phyloP scores from a whole-genome alignment of 2,113 vertebrate species.

The Casuarius casuarius region DNA sequence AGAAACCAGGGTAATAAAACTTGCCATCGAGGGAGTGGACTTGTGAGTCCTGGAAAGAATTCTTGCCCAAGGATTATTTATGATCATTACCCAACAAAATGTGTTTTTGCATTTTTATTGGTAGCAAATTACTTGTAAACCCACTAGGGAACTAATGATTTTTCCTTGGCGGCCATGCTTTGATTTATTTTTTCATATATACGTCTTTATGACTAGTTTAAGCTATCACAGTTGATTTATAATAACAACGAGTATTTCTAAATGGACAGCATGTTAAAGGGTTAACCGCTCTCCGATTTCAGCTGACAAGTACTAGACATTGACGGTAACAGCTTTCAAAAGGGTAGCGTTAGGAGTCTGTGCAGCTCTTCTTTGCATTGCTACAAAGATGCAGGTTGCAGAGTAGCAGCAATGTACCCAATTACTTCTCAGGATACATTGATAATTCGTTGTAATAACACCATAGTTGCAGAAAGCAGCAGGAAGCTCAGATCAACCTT shows the following conservation, averaged over 20 bases:
- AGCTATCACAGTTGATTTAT: slow-evolving; percentile 40
- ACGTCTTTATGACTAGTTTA: neutral
- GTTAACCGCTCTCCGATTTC: neutral
- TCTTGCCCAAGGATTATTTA: slow-evolving; percentile 63
- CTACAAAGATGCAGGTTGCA: neutral
- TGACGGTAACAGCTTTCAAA: neutral
- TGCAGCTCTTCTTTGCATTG: neutral
- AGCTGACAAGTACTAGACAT: neutral
- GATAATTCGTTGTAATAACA: rapidly evolving
- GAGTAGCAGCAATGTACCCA: rapidly evolving
- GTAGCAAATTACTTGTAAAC: slow-evolving; percentile 62
- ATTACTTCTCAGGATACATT: rapidly evolving
- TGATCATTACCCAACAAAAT: slow-evolving; percentile 49
- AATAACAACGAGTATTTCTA: neutral
- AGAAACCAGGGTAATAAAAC: slow-evolving; percentile 41
- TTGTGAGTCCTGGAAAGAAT: slow-evolving; percentile 34
- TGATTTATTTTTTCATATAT: neutral
- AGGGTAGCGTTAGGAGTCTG: neutral
- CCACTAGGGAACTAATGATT: slow-evolving; percentile 47
- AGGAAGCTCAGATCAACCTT: neutral
- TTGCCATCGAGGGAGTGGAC: slow-evolving; percentile 26
- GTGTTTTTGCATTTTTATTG: slow-evolving; percentile 65
- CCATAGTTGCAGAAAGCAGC: neutral
- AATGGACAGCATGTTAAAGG: neutral
- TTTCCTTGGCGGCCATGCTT: neutral